Evolutionary conservation across 2,888 invertebrate genomes (phyloP), one percentile per base, ranked within the genome.

Genomic region (Stenodera caucasica): DNA sequence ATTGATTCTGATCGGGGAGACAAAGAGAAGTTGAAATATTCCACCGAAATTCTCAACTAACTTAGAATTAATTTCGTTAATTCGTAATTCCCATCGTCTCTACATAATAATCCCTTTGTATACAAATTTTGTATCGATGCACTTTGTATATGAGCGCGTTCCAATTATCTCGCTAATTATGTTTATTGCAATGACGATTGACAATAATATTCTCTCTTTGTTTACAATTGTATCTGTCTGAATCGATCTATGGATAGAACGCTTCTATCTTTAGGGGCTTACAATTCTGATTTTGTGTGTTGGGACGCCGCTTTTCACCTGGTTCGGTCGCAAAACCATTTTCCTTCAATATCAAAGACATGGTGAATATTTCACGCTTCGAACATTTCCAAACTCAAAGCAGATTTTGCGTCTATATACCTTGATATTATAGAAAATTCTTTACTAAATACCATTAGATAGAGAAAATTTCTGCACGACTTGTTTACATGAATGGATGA

Each of bases 311-410:
- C 45, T 45, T 45, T 45, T 45, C 45, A 45, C 45, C 45, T 45
- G 45, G 21, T 21, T 45, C 45, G 45, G 45, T 45, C 45, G 45
- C 45, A 45, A 45, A 45, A 45, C 45, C 45, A 45, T 45, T 45
- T 45, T 45, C 45, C 21, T 12, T 15, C 45, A 45, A 21, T 45
- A 45, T 45, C 45, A 45, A 45, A 45, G 45, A 45, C 45, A 45
- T 21, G 45, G 18, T 45, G 45, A 45, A 45, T 45, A 45, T 45
- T 45, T 45, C 45, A 45, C 21, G 45, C 21, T 45, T 45, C 21
- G 21, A 45, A 21, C 45, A 45, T 45, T 21, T 21, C 45, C 12
- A 45, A 45, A 45, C 45, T 45, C 45, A 45, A 45, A 45, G 45
- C 21, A 45, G 45, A 45, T 45, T 45, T 45, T 45, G 18, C 45